phyloP scores from a whole-genome alignment of 2,113 vertebrate genomes.

The Haliaeetus leucogaster region DNA sequence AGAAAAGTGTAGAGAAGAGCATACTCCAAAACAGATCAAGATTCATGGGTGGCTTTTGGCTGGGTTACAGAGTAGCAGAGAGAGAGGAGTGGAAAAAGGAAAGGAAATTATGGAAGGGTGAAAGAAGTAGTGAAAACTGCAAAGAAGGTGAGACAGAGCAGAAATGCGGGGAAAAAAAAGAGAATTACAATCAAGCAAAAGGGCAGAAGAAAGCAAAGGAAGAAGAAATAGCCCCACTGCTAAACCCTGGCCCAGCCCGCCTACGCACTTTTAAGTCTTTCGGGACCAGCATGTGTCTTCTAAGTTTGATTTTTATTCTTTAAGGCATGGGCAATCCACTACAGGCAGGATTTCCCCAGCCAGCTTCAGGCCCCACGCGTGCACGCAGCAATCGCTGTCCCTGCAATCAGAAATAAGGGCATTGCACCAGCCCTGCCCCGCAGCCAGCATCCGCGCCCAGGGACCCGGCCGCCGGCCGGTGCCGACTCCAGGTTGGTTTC shows the following conservation, averaged over 20 bases:
- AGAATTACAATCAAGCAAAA: neutral
- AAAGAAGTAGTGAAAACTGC: neutral
- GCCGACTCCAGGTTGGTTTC: neutral
- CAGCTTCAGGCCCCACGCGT: accelerated
- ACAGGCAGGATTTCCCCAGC: neutral
- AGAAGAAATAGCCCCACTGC: neutral
- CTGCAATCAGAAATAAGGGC: accelerated
- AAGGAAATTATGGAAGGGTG: neutral
- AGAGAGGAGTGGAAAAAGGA: neutral
- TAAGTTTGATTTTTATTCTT: neutral
- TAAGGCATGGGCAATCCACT: neutral
- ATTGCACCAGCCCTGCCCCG: neutral
- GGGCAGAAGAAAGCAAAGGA: neutral
- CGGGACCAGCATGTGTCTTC: neutral
- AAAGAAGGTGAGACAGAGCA: neutral
- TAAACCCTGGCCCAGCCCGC: neutral
- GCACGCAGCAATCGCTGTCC: neutral
- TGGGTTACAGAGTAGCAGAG: neutral
- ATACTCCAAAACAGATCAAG: accelerated
- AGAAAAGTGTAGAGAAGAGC: neutral
- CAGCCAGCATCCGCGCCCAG: accelerated
- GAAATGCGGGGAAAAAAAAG: neutral
- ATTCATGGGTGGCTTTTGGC: accelerated
- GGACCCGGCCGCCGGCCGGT: accelerated
- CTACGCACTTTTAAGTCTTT: accelerated